phyloP scores from a whole-genome alignment of 2,113 vertebrate genomes.

The Lophius piscatorius region DNA sequence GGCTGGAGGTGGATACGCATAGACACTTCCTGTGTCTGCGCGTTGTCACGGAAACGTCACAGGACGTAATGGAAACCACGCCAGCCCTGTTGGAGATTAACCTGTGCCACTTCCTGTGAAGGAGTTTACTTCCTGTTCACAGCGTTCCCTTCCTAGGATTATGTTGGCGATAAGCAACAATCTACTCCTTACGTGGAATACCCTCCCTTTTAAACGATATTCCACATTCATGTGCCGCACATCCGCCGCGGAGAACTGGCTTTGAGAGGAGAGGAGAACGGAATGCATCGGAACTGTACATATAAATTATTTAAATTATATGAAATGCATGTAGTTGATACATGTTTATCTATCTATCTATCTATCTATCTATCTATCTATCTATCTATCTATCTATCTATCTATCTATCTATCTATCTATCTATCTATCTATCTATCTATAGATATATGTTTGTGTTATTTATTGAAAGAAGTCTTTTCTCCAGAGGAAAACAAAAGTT shows the following conservation, averaged over 20 bases:
- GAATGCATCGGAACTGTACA: slow-evolving; percentile 72
- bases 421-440: slow-evolving; percentile 81
- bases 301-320: slow-evolving; percentile 99
- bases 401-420: slow-evolving; percentile 87
- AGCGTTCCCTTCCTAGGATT: slow-evolving; percentile 27
- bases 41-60: slow-evolving; percentile 92
- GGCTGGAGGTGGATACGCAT: slow-evolving; percentile 98
- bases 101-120: slow-evolving; percentile 32
- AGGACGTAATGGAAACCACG: slow-evolving; percentile 81
- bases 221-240: slow-evolving; percentile 49
- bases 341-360: slow-evolving; percentile 90
- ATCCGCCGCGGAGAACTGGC: slow-evolving; percentile 41
- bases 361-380: slow-evolving; percentile 80
- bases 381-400: slow-evolving; percentile 91
- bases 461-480: slow-evolving; percentile 90
- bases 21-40: slow-evolving; percentile 96
- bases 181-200: slow-evolving; percentile 39
- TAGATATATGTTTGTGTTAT: slow-evolving; percentile 93
- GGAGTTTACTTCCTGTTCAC: slow-evolving; percentile 48
- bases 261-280: slow-evolving; percentile 14
- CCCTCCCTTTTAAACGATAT: slow-evolving; percentile 50
- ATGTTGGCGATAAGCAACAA: slow-evolving; percentile 4
- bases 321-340: slow-evolving; percentile 98
- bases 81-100: slow-evolving; percentile 26
- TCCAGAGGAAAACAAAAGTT: slow-evolving; percentile 54